These are phyloP conservation scores for Drosophila tani DNA, from an alignment of 1,140 invertebrate genomes.

Conservation along the genomic window DNA sequence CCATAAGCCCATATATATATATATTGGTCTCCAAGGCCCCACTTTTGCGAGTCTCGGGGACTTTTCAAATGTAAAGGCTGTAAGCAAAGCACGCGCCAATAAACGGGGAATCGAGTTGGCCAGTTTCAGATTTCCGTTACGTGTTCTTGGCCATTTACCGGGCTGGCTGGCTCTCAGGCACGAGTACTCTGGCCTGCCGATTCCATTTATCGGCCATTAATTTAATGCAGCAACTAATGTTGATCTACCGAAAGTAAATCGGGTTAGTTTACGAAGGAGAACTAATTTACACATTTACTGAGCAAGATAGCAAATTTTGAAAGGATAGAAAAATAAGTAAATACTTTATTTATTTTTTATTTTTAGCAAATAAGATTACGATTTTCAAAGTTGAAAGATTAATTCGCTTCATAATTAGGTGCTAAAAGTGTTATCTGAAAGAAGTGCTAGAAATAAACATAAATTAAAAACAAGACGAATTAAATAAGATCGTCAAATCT, in stretches of 20 bases:
- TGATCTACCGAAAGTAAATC: conserved; percentile 35
- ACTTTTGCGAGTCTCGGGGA: conserved; percentile 11
- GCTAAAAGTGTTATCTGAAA: neutral
- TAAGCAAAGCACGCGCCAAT: conserved; percentile 65
- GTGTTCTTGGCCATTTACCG: conserved; percentile 39
- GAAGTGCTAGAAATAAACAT: conserved; percentile 6
- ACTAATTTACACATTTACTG: conserved; percentile 12
- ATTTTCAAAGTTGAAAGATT: neutral
- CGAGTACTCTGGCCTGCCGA: neutral
- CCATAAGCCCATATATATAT: conserved; percentile 6
- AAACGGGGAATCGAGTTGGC: conserved; percentile 21
- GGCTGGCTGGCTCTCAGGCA: neutral
- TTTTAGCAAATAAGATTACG: neutral
- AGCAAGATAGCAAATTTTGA: neutral
- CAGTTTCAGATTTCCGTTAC: conserved; percentile 40
- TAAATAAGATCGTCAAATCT: conserved; percentile 26
- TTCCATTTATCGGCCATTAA: conserved; percentile 45
- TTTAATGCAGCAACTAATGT: conserved; percentile 46
- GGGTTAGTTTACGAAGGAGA: conserved; percentile 17
- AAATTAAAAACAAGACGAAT: conserved; percentile 15
- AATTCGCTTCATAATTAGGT: too few relatives aligned
- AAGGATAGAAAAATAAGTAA: neutral
- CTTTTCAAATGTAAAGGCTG: conserved; percentile 61
- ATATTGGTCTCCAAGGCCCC: conserved; percentile 35
- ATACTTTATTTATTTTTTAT: neutral